These are phyloP conservation scores for Panthera leo DNA, from an alignment of 2,113 vertebrate species.

Conservation along the genomic window DNA sequence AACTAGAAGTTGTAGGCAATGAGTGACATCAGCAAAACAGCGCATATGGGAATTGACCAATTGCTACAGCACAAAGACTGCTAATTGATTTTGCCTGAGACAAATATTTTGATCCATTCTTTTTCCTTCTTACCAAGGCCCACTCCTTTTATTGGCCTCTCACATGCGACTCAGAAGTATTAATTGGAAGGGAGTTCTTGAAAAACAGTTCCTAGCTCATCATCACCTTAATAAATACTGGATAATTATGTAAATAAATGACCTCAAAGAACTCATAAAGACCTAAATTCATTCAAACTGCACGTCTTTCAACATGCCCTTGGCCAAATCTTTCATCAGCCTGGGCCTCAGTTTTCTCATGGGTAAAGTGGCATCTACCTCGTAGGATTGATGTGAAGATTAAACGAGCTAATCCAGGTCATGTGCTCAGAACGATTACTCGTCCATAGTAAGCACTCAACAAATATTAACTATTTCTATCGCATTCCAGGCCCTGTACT, in stretches of 20 bases:
- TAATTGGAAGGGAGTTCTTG: conserved; percentile 12
- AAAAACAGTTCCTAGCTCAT: neutral
- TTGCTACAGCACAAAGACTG: neutral
- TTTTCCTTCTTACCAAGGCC: neutral
- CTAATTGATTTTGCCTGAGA: neutral
- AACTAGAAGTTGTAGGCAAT: neutral
- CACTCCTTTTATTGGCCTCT: neutral
- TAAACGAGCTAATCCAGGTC: neutral
- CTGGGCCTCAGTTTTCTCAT: neutral
- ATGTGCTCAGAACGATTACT: neutral
- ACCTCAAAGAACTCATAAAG: neutral
- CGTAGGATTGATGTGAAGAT: neutral
- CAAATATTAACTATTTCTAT: neutral
- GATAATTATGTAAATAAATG: neutral
- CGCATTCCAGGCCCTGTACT: neutral
- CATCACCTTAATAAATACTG: neutral
- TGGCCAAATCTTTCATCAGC: neutral
- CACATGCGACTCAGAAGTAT: neutral
- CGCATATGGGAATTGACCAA: neutral
- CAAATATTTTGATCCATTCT: conserved; percentile 9
- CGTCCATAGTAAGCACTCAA: neutral
- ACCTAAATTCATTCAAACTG: neutral
- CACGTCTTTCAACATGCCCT: neutral
- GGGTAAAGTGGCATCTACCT: neutral
- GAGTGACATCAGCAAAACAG: neutral